Percentiles rank a stretch among this genome's conserved stretches.
These are phyloP conservation scores for Rhinatrema bivittatum DNA, from an alignment of 2,797 vertebrate species.

Conservation along the genomic window DNA sequence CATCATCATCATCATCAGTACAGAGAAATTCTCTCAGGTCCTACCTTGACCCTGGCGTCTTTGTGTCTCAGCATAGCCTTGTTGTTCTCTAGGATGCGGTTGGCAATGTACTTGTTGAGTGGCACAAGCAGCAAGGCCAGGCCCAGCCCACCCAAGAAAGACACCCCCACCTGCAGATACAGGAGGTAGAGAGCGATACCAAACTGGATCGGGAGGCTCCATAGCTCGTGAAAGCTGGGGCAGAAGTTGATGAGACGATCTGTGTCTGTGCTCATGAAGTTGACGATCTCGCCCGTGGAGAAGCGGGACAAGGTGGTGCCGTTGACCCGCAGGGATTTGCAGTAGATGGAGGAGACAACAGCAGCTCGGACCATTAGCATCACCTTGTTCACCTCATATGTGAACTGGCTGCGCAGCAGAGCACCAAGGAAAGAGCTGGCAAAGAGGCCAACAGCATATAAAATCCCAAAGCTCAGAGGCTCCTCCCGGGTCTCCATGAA, in stretches of 20 bases:
- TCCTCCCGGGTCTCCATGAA: constrained; percentile 78
- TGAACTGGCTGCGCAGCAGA: constrained; percentile 73
- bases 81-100: constrained; percentile 76
- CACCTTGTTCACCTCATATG: constrained; percentile 74
- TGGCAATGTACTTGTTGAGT: constrained; percentile 83
- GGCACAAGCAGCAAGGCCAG: constrained; percentile 82
- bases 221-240: constrained; percentile 83
- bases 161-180: constrained; percentile 81
- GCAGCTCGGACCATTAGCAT: constrained; percentile 64
- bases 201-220: constrained; percentile 84
- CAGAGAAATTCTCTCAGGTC: constrained; percentile 9
- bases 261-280: constrained; percentile 86
- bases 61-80: constrained; percentile 77
- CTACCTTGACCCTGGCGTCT: constrained; percentile 85
- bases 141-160: constrained; percentile 77
- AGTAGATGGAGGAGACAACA: constrained; percentile 72
- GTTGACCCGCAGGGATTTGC: constrained; percentile 72
- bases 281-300: constrained; percentile 77
- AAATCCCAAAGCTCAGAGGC: constrained; percentile 65
- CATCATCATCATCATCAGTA: too few relatives aligned
- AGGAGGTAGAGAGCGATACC: constrained; percentile 81
- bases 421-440: constrained; percentile 63
- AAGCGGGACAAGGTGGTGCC: constrained; percentile 56
- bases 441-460: constrained; percentile 78
- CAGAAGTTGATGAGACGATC: constrained; percentile 82